phyloP scores from a whole-genome alignment of 2,113 vertebrate species.

The Zapornia atra region DNA sequence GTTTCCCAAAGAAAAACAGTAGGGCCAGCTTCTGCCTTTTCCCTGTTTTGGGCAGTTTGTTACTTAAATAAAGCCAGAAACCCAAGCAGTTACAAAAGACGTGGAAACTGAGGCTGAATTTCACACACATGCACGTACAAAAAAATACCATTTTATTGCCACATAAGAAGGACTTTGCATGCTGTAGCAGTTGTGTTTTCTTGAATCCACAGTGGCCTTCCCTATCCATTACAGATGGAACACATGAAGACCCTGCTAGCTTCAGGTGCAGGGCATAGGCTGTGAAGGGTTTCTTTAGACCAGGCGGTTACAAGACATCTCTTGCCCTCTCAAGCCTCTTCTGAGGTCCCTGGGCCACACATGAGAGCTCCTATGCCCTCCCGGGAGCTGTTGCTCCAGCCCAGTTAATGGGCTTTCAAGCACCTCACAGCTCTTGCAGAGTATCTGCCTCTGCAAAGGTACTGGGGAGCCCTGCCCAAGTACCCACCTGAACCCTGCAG shows the following conservation, averaged over 20 bases:
- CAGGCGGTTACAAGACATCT: not conserved
- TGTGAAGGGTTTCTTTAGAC: not conserved
- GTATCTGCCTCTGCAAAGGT: not conserved
- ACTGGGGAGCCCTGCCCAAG: not conserved
- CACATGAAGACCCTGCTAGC: not conserved
- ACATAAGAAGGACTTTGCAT: not conserved
- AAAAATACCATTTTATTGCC: not conserved
- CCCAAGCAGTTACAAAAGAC: not conserved
- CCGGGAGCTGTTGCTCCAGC: not conserved
- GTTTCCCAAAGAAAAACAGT: not conserved
- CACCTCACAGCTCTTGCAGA: not conserved
- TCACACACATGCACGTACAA: rapidly evolving
- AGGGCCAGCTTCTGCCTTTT: not conserved
- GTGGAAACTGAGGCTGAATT: not conserved
- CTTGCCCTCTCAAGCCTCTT: rapidly evolving
- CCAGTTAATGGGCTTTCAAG: not conserved
- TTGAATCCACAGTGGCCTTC: rapidly evolving
- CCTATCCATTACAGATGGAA: not conserved
- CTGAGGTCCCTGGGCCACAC: not conserved
- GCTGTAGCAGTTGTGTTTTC: not conserved
- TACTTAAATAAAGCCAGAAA: not conserved
- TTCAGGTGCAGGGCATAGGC: not conserved
- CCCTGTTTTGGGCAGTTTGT: not conserved
- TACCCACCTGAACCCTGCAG: not conserved
- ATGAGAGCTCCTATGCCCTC: not conserved